Evolutionary conservation across 1,140 invertebrate species (phyloP).

Genomic region (Phenacoccus solenopsis): DNA sequence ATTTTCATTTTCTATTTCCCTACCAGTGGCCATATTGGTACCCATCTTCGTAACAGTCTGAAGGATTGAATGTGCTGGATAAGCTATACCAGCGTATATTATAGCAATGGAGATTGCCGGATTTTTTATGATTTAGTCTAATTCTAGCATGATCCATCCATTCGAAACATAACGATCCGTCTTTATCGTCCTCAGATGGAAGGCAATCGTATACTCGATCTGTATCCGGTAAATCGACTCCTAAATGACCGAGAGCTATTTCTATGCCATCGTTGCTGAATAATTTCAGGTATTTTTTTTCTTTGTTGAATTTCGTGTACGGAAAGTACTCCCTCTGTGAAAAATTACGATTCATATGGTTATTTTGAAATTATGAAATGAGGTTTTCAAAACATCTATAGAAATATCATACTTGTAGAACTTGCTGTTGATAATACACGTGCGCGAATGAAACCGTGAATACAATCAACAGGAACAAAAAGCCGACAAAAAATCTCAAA

Average conservation of each 20-base stretch:
- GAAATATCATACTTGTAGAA: slow-evolving; percentile 38
- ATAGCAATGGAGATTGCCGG: slow-evolving; percentile 48
- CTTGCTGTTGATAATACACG: slow-evolving; percentile 65
- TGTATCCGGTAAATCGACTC: slow-evolving; percentile 39
- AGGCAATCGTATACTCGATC: slow-evolving; percentile 57
- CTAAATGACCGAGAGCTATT: slow-evolving; percentile 55
- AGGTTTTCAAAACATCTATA: not conserved
- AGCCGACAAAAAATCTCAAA: slow-evolving; percentile 60
- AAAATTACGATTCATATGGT: not conserved
- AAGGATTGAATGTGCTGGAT: slow-evolving; percentile 43
- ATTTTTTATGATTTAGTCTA: slow-evolving; percentile 41
- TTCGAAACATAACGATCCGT: slow-evolving; percentile 55
- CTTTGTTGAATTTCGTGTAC: slow-evolving; percentile 68
- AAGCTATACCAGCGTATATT: slow-evolving; percentile 68
- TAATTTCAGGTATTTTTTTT: slow-evolving; percentile 57
- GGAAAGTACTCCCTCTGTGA: slow-evolving; percentile 64
- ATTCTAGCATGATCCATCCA: slow-evolving; percentile 62
- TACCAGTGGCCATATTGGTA: slow-evolving; percentile 30
- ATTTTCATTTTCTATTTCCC: not conserved
- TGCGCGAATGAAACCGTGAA: slow-evolving; percentile 71
- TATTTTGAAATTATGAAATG: no score
- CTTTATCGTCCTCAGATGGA: slow-evolving; percentile 41
- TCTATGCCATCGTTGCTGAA: slow-evolving; percentile 54
- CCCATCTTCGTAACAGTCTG: slow-evolving; percentile 60
- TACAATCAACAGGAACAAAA: slow-evolving; percentile 64